Evolutionary conservation across 2,888 invertebrate species (phyloP).

Genomic region (Apeira syringaria): DNA sequence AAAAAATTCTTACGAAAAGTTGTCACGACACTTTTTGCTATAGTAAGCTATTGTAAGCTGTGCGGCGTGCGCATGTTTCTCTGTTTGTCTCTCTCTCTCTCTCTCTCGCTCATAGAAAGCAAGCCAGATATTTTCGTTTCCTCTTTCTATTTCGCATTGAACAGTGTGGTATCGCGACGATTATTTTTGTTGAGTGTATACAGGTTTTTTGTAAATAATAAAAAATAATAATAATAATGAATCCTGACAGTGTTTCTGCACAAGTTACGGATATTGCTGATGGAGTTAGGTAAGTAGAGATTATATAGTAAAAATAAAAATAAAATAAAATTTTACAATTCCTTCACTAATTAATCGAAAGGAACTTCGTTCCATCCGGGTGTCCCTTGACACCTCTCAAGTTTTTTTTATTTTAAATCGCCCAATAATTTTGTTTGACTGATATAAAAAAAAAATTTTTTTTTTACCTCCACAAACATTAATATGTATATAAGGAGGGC

Average conservation of each 20-base stretch:
- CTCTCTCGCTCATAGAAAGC: conserved; percentile 8
- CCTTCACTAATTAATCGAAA: too few relatives aligned
- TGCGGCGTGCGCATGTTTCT: conserved; percentile 2
- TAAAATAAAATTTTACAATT: not conserved
- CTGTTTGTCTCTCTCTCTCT: conserved; percentile 9
- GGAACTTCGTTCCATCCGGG: too few relatives aligned
- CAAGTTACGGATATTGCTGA: conserved; percentile 1
- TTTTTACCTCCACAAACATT: too few relatives aligned
- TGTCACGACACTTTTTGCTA: not conserved
- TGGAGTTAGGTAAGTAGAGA: conserved; percentile 11
- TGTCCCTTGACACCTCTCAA: too few relatives aligned
- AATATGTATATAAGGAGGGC: too few relatives aligned
- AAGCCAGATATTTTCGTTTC: conserved; percentile 8
- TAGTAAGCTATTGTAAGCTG: conserved; percentile 3
- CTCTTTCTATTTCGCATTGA: conserved; percentile 1
- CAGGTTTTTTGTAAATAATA: conserved; percentile 3
- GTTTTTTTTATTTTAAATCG: too few relatives aligned
- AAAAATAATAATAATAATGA: conserved; percentile 1
- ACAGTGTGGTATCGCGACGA: not conserved
- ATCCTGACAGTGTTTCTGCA: conserved; percentile 1
- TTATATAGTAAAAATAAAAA: not conserved
- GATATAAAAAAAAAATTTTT: too few relatives aligned
- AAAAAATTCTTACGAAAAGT: too few relatives aligned
- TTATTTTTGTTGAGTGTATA: conserved; percentile 2
- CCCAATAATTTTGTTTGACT: too few relatives aligned